phyloP scores from a whole-genome alignment of 2,888 invertebrate genomes.

The Mythimna albipuncta region DNA sequence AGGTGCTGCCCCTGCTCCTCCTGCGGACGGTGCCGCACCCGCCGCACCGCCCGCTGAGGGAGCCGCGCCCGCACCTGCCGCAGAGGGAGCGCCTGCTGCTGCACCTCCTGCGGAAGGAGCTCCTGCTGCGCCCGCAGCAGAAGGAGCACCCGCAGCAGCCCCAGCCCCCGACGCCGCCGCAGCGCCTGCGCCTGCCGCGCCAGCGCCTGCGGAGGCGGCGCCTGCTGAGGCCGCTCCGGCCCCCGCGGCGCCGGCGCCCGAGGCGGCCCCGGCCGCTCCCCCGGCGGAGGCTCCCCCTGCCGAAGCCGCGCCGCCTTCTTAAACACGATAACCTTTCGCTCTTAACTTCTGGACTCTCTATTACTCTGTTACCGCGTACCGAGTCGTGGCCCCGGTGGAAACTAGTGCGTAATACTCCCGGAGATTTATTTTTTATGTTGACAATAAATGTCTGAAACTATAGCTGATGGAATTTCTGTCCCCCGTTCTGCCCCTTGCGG shows the following conservation, averaged over 20 bases:
- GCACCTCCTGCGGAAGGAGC: conserved; percentile 56
- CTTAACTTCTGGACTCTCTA: conserved; percentile 58
- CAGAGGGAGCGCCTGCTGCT: conserved; percentile 62
- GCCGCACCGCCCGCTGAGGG: conserved; percentile 73
- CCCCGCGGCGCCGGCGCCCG: conserved; percentile 46
- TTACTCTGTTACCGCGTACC: conserved; percentile 51
- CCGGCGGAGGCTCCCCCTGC: conserved; percentile 52
- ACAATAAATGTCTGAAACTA: conserved; percentile 78
- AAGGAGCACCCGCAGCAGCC: conserved; percentile 60
- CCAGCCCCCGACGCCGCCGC: conserved; percentile 57
- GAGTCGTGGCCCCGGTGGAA: conserved; percentile 56
- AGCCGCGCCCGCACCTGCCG: conserved; percentile 67
- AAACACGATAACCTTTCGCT: conserved; percentile 56
- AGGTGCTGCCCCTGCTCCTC: conserved; percentile 70
- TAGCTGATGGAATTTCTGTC: conserved; percentile 87
- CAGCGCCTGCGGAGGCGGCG: conserved; percentile 30
- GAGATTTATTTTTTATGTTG: conserved; percentile 75
- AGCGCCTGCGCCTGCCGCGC: conserved; percentile 46
- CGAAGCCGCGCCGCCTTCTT: conserved; percentile 64
- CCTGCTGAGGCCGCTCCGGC: conserved; percentile 58
- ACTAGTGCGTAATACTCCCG: conserved; percentile 51
- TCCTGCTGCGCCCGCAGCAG: conserved; percentile 60
- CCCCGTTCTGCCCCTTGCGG: conserved; percentile 42
- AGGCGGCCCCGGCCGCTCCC: conserved; percentile 46
- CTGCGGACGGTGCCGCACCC: conserved; percentile 64